Base-by-base conservation (phyloP, 2,113 vertebrate genomes). In the Aix galericulata region DNA sequence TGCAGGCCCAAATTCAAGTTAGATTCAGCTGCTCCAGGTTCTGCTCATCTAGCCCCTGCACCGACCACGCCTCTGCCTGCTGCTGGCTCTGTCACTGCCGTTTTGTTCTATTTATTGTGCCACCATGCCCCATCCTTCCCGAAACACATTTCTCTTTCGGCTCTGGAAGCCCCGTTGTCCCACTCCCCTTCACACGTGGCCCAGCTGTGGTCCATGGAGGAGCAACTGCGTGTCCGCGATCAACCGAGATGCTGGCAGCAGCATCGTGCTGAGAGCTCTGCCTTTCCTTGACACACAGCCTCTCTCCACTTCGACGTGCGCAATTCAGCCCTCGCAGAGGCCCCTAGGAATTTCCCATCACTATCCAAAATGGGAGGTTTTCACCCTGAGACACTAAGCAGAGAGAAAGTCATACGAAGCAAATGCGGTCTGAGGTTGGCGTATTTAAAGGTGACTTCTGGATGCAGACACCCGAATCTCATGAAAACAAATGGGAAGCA, bases 391-490 rank as follows among this genome's bases (percentile, higher is more conserved):
- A 89, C 66, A 56, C 32, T 68, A 34, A 78, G 68, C 58, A 64
- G 77, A 4, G 4, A 86, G 92, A 74, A 94, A 92, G 69, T 50
- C 82, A 64, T 40, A 76, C 7, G 60, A 86, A 95, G 80, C 3
- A 0, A 90, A 91, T 23, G 80, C 1, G 1, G 78, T 87, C 82
- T 25, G 38, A 94, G 38, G 72, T 36, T 90, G 68, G 86, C 46
- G 59, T 83, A 64, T 90, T 91, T 76, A 88, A 95, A 96, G 92
- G 93, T 94, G 91, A 86, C 81, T 89, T 94, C 69, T 78, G 94
- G 96, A 94, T 86, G 71, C 95, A 92, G 93, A 86, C 87, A 80
- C 29, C 79, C 9, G 1, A 93, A 73, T 92, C 78, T 88, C 94
- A 89, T 66, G 87, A 79, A 95, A 93, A 93, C 40, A 93, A 96